Conservation (phyloP, 2,888 invertebrate species). For the Lysandra bellargus region DNA sequence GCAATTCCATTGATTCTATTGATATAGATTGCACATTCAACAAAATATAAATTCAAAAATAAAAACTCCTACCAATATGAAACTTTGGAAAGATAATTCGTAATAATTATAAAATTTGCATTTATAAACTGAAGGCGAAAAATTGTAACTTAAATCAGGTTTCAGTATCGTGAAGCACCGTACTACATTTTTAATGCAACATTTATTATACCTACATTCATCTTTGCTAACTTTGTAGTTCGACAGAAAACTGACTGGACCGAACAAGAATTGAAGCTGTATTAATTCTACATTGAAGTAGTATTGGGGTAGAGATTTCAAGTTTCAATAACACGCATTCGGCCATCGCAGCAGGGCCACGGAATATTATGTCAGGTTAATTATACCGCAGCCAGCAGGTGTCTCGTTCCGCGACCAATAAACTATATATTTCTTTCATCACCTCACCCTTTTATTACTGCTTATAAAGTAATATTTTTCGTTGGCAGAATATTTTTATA, state of each 20-base stretch:
- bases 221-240: too few species aligned
- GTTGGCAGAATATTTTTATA: conserved; percentile 46
- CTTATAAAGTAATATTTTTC: conserved; percentile 52
- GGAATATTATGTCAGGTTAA: conserved; percentile 57
- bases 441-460: conserved; percentile 63
- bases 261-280: too few species aligned
- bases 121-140: neutral
- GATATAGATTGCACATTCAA: too few species aligned
- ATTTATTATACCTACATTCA: too few species aligned
- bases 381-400: conserved; percentile 68
- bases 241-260: too few species aligned
- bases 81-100: neutral
- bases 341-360: neutral
- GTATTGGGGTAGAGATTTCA: neutral
- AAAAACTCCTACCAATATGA: too few species aligned
- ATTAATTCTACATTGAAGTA: neutral
- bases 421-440: conserved; percentile 45
- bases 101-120: neutral
- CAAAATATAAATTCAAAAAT: too few species aligned
- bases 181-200: too few species aligned
- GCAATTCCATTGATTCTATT: too few species aligned
- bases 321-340: neutral
- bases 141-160: conserved; percentile 4
- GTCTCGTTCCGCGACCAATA: conserved; percentile 57
- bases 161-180: neutral